These are phyloP conservation scores for Furcula furcula DNA, from an alignment of 2,888 invertebrate genomes.

Conservation along the genomic window DNA sequence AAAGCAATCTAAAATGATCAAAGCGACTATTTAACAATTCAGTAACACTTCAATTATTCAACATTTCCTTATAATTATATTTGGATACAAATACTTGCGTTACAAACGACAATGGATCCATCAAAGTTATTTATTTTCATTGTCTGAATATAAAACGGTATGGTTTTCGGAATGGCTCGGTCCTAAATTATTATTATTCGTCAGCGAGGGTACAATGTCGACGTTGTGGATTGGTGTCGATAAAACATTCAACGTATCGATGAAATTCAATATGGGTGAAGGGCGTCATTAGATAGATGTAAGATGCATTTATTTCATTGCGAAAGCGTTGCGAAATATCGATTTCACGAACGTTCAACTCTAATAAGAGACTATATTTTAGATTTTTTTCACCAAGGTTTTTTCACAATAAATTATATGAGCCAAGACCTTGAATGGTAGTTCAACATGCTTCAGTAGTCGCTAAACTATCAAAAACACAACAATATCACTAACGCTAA, in stretches of 20 bases:
- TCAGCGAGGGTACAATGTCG: slow-evolving; percentile 10
- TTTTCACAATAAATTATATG: too few species aligned
- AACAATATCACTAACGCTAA: too few species aligned
- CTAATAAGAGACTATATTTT: too few species aligned
- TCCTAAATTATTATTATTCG: slow-evolving; percentile 16
- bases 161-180: slow-evolving; percentile 23
- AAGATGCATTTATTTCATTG: too few species aligned
- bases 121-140: slow-evolving; percentile 1
- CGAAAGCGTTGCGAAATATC: too few species aligned
- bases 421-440: too few species aligned
- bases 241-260: slow-evolving; percentile 8
- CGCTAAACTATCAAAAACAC: too few species aligned
- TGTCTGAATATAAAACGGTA: slow-evolving; percentile 6
- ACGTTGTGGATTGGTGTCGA: slow-evolving; percentile 16
- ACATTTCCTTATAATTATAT: neutral
- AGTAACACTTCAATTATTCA: slow-evolving; percentile 2
- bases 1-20: slow-evolving; percentile 4
- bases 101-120: neutral
- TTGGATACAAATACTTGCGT: slow-evolving; percentile 1
- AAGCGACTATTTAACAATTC: slow-evolving; percentile 6
- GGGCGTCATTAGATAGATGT: neutral
- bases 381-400: too few species aligned
- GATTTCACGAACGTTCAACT: too few species aligned
- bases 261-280: neutral
- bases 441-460: too few species aligned